These are phyloP conservation scores for Palloptera scutellata DNA, from an alignment of 2,888 invertebrate genomes.

Conservation along the genomic window DNA sequence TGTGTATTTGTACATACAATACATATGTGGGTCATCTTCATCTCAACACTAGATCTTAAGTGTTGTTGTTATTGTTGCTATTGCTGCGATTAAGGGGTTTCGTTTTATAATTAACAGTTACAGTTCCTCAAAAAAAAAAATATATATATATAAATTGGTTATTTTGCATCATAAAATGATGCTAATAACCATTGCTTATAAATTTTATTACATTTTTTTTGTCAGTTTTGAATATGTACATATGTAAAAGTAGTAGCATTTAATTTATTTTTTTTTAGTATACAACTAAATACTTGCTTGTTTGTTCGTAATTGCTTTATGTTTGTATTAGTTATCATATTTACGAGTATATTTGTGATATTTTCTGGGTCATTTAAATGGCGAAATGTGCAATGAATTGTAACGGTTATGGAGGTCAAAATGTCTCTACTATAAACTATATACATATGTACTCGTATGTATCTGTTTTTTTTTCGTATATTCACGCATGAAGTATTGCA, in stretches of 20 bases:
- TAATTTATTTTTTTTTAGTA: not conserved
- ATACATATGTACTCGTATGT: too few species aligned
- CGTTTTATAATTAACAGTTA: slow-evolving; percentile 7
- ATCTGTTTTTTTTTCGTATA: too few species aligned
- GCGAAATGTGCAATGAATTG: slow-evolving; percentile 16
- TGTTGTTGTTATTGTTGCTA: not conserved
- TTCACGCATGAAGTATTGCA: too few species aligned
- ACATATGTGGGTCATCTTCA: too few species aligned
- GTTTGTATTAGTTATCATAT: too few species aligned
- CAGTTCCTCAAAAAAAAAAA: not conserved
- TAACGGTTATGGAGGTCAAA: slow-evolving; percentile 19
- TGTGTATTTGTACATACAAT: too few species aligned
- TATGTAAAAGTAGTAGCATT: not conserved
- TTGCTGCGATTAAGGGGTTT: slow-evolving; percentile 3
- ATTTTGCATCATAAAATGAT: slow-evolving; percentile 9
- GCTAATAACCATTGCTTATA: not conserved
- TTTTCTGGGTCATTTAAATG: not conserved
- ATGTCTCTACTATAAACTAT: too few species aligned
- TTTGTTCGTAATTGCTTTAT: not conserved
- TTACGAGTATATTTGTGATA: too few species aligned
- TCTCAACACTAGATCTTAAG: too few species aligned
- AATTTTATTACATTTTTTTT: too few species aligned
- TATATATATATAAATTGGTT: not conserved
- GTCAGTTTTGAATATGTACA: not conserved
- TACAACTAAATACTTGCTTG: not conserved